Evolutionary conservation across 2,113 vertebrate species (phyloP), one percentile per base, ranked within the genome.

Genomic region (Diadophis punctatus): DNA sequence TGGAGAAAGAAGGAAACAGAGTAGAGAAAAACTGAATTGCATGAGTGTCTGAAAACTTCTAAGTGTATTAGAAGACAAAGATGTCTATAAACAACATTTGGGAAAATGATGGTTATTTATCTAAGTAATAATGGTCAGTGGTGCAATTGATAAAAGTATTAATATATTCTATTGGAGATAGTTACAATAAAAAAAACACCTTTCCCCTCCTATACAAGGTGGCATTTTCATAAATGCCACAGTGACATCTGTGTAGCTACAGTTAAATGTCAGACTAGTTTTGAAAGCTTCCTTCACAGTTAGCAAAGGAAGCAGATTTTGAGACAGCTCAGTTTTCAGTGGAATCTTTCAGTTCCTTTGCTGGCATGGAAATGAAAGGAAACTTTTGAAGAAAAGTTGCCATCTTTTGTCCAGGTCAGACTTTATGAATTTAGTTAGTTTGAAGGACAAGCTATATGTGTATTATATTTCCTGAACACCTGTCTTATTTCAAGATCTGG

Each of bases 161-260:
- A 90, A 91, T 90, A 87, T 55, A 93, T 95, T n/a, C 94, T 80
- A 34, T 91, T 90, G 80, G 25, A 39, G 90, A 89, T 27, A n/a
- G 48, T 92, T 91, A 93, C 92, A 60, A 30, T 93, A 39, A 34
- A 88, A 89, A 92, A 89, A 92, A 51, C 39, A 56, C 22, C 34
- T 43, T 90, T 86, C 91, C 51, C 63, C 39, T 91, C 87, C 92
- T 94, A 89, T 60, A 95, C 53, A 93, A 94, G 94, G 91, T 96
- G 84, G 52, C 93, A 96, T 97, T 97, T 96, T 95, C 94, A 95
- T 94, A 96, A 96, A 97, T 96, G 96, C 95, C 96, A 93, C 90
- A 93, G 58, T 96, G 90, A 93, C 96, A 96, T 90, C 51, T 91
- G 92, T 95, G 93, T 93, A 94, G 92, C 94, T 89, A 90, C 92